Evolutionary conservation across 2,797 vertebrate genomes (phyloP).

Genomic region (Thunnus albacares): DNA sequence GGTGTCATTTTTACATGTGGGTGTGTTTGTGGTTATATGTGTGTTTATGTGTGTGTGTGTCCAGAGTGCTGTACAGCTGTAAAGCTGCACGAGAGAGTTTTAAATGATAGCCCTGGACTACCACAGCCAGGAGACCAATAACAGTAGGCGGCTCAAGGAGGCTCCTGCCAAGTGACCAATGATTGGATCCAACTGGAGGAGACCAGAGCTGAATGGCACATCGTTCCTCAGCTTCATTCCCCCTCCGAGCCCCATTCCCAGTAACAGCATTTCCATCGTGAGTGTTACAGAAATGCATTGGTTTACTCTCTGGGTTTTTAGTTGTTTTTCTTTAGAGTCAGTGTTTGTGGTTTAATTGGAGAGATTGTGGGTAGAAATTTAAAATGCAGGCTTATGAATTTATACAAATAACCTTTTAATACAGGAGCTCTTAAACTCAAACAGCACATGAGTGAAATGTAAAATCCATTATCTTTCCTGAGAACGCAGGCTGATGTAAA

Average conservation of each 20-base stretch:
- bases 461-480: slow-evolving; percentile 32
- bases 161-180: slow-evolving; percentile 76
- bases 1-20: slow-evolving; percentile 38
- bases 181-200: slow-evolving; percentile 75
- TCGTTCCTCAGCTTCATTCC: slow-evolving; percentile 68
- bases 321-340: background rate
- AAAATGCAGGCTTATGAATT: slow-evolving; percentile 22
- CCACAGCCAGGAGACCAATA: slow-evolving; percentile 73
- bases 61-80: slow-evolving; percentile 34
- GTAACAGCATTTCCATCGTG: slow-evolving; percentile 51
- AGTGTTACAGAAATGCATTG: slow-evolving; percentile 49
- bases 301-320: slow-evolving; percentile 26
- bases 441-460: slow-evolving; percentile 33
- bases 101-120: slow-evolving; percentile 71
- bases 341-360: slow-evolving; percentile 2
- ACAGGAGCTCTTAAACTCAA: slow-evolving; percentile 24
- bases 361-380: background rate
- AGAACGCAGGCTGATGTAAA: slow-evolving; percentile 31
- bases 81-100: slow-evolving; percentile 65
- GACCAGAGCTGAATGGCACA: slow-evolving; percentile 53
- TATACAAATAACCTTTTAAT: slow-evolving; percentile 32
- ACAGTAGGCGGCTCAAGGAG: slow-evolving; percentile 68
- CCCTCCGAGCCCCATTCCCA: slow-evolving; percentile 63
- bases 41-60: slow-evolving; percentile 8
- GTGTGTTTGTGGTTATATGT: slow-evolving; percentile 28